These are phyloP conservation scores for Arge pagana DNA, from an alignment of 2,888 invertebrate genomes.

Conservation along the genomic window DNA sequence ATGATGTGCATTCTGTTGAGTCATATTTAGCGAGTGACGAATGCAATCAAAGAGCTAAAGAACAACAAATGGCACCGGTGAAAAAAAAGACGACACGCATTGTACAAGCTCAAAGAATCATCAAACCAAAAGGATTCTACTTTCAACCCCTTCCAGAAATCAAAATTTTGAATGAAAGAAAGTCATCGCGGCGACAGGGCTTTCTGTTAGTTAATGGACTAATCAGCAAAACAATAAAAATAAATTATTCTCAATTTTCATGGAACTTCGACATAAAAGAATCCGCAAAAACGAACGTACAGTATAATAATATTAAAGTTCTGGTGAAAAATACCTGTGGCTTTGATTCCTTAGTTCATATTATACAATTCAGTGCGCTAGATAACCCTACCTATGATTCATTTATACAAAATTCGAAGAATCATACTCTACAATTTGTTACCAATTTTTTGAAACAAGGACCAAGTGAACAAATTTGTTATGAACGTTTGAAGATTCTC, in stretches of 20 bases:
- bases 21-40: neutral
- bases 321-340: conserved; percentile 18
- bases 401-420: conserved; percentile 9
- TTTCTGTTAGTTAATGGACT: conserved; percentile 14
- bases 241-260: conserved; percentile 13
- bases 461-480: conserved; percentile 9
- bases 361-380: conserved; percentile 14
- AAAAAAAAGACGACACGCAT: conserved; percentile 3
- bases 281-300: neutral
- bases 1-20: neutral
- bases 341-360: conserved; percentile 17
- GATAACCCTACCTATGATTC: conserved; percentile 12
- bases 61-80: conserved; percentile 4
- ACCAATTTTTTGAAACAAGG: conserved; percentile 8
- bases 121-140: conserved; percentile 6
- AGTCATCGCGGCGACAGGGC: conserved; percentile 3
- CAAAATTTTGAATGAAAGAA: conserved; percentile 5
- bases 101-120: conserved; percentile 4
- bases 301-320: conserved; percentile 10
- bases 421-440: conserved; percentile 3
- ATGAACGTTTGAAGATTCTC: conserved; percentile 13
- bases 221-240: conserved; percentile 6
- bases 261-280: conserved; percentile 6
- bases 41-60: neutral
- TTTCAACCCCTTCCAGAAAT: conserved; percentile 12